Evolutionary conservation across 2,888 invertebrate genomes (phyloP), one percentile per base, ranked within the genome.

Genomic region (Phyllotreta striolata): DNA sequence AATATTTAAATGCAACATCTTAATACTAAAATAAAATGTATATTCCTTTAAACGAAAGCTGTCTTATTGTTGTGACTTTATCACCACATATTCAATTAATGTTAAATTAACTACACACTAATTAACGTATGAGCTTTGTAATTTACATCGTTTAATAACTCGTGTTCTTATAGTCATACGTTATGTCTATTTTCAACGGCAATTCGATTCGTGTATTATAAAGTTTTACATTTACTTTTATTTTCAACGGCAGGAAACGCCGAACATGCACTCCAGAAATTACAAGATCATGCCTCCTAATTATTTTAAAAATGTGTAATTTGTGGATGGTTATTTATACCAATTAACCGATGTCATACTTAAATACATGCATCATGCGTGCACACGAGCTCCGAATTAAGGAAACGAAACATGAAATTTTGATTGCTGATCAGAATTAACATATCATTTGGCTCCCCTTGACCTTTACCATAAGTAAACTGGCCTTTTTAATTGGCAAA

Each of bases 291-390:
- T 44, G 38, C 44, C 46, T 59, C 51, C 60, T 57, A 62, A 67
- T 67, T 67, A 67, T 58, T n/a, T 52, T 51, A 58, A 55, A 35
- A 54, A 49, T 61, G 52, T 63, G 57, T 66, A 66, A 66, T 66
- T 66, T 62, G 40, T 62, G 59, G 59, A 64, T 52, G 24, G 52
- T 59, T 59, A 59, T 59, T 12, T 59, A 44, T 51, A 41, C 52
- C 52, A 56, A 56, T 56, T 46, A 56, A 56, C 46, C 57, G 12
- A 58, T 58, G 46, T 58, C 57, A 58, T 47, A 58, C 24, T 58
- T 58, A 47, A 47, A 58, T 37, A 58, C 13, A 51, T 59, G 56
- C 56, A 51, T 59, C 43, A 59, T 13, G 14, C 59, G 41, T 51
- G 39, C 58, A 51, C 41, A 59, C 37, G 43, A 52, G 52, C 13